These are phyloP conservation scores for Arion vulgaris DNA, from an alignment of 1,140 invertebrate genomes.

Conservation along the genomic window DNA sequence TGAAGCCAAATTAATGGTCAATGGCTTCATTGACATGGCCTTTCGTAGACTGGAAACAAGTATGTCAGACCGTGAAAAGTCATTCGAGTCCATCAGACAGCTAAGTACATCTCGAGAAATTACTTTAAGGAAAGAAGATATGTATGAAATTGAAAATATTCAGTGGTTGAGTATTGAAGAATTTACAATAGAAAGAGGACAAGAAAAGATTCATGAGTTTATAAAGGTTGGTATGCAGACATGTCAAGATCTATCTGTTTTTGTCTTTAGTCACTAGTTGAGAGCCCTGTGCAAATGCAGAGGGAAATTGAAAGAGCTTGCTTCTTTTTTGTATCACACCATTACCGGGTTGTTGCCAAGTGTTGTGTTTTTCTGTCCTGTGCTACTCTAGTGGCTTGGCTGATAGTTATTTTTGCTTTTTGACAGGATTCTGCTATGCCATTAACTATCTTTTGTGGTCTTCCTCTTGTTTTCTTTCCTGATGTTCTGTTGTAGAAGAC, in stretches of 20 bases:
- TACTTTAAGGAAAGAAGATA: slow-evolving; percentile 58
- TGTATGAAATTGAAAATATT: slow-evolving; percentile 68
- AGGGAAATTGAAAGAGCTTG: too few relatives aligned
- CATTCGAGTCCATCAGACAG: slow-evolving; percentile 57
- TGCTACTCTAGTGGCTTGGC: too few relatives aligned
- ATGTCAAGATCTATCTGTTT: not conserved
- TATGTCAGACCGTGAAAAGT: slow-evolving; percentile 60
- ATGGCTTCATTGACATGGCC: slow-evolving; percentile 59
- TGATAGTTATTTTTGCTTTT: too few relatives aligned
- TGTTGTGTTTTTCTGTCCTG: too few relatives aligned
- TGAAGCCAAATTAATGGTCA: slow-evolving; percentile 46
- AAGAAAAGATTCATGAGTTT: slow-evolving; percentile 70
- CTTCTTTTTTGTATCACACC: too few relatives aligned
- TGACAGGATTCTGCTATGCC: too few relatives aligned
- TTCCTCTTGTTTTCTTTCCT: too few relatives aligned
- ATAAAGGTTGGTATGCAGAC: slow-evolving; percentile 58
- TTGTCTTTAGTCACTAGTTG: too few relatives aligned
- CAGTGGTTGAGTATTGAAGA: slow-evolving; percentile 69
- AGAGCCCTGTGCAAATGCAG: too few relatives aligned
- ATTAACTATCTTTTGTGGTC: too few relatives aligned
- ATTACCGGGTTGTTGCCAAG: too few relatives aligned
- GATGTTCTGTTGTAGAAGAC: too few relatives aligned
- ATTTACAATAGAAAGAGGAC: slow-evolving; percentile 61
- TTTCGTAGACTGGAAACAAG: slow-evolving; percentile 63
- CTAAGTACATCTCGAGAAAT: slow-evolving; percentile 54